Conservation (phyloP, 2,113 vertebrate genomes). For the Alouatta palliata region DNA sequence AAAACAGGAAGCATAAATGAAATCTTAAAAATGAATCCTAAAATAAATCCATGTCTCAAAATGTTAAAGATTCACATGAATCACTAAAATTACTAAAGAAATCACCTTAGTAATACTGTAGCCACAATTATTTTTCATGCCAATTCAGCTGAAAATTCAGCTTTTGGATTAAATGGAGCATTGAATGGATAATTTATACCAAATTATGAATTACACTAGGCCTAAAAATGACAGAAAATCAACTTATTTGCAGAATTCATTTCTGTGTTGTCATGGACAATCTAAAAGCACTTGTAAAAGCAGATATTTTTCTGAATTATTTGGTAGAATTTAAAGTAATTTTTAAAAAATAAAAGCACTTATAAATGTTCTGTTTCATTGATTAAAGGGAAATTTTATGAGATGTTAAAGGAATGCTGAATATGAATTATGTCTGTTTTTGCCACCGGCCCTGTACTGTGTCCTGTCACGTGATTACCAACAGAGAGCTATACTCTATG, state of each 20-base stretch:
- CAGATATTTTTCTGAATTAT: slow-evolving; percentile 25
- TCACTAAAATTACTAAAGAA: neutral
- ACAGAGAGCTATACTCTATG: neutral
- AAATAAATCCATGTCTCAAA: neutral
- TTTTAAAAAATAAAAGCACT: neutral
- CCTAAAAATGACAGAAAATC: slow-evolving; percentile 34
- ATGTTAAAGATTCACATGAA: neutral
- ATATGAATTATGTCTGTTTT: neutral
- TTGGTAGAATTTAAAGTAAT: neutral
- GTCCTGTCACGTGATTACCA: neutral
- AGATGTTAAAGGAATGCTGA: neutral
- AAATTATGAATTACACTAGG: neutral
- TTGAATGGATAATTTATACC: neutral
- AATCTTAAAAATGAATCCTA: neutral
- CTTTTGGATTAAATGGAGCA: slow-evolving; percentile 2
- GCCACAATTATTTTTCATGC: neutral
- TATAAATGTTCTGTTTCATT: slow-evolving; percentile 27
- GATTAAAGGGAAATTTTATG: neutral
- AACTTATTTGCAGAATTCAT: neutral
- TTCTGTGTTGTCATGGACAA: neutral
- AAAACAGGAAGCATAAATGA: neutral
- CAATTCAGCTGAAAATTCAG: neutral
- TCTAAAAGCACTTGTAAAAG: neutral
- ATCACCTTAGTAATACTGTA: neutral
- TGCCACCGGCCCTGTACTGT: neutral